Percentiles rank a stretch among this genome's conserved stretches.
phyloP scores from a whole-genome alignment of 2,113 vertebrate species.

The Barnardius zonarius region DNA sequence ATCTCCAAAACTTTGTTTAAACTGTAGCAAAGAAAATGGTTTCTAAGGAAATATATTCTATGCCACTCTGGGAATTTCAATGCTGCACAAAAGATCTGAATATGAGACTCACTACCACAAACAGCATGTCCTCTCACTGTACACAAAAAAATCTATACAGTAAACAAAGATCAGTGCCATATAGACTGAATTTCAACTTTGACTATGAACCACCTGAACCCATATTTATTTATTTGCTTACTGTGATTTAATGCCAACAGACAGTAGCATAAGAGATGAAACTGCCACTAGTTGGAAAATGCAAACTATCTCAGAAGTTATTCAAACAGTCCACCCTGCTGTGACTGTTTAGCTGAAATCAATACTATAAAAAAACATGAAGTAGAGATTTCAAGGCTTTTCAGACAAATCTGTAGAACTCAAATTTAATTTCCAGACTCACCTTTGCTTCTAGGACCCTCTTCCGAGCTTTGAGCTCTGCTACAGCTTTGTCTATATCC shows the following conservation, averaged over 20 bases:
- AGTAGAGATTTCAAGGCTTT: neutral
- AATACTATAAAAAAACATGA: neutral
- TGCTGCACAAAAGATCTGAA: neutral
- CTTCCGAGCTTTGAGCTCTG: slow-evolving; percentile 93
- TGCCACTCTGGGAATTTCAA: neutral
- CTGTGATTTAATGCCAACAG: neutral
- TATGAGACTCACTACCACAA: neutral
- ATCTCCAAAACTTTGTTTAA: neutral
- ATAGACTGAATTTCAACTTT: neutral
- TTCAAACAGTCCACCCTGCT: neutral
- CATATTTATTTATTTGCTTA: neutral
- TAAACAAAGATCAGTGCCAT: neutral
- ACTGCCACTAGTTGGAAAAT: neutral
- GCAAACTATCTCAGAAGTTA: neutral
- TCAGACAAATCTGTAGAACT: neutral
- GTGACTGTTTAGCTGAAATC: neutral
- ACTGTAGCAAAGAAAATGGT: neutral
- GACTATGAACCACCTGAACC: neutral
- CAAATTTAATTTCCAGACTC: slow-evolving; percentile 12
- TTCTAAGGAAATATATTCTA: neutral
- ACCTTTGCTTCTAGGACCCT: slow-evolving; percentile 91
- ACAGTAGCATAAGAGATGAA: neutral
- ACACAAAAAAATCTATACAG: neutral
- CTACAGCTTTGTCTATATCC: slow-evolving; percentile 91
- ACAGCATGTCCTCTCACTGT: neutral